Evolutionary conservation across 2,888 invertebrate species (phyloP).

Genomic region (Aproaerema taeniolella): DNA sequence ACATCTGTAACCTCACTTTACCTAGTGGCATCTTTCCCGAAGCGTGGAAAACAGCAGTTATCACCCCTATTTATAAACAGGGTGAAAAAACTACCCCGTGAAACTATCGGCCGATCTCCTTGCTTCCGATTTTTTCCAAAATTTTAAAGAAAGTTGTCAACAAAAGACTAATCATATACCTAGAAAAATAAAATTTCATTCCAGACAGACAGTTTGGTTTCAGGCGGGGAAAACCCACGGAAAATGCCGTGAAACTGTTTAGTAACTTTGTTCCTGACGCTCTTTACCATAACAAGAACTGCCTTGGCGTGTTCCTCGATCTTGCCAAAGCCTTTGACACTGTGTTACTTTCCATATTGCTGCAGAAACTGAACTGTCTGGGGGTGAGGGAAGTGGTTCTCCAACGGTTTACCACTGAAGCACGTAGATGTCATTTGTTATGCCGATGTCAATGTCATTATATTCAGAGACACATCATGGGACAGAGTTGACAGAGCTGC

Average conservation of each 20-base stretch:
- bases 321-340: constrained; percentile 1
- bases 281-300: background rate
- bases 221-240: background rate
- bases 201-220: background rate
- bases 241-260: background rate
- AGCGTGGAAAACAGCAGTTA: background rate
- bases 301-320: background rate
- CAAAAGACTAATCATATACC: background rate
- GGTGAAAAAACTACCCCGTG: background rate
- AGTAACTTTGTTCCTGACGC: background rate
- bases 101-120: constrained; percentile 4
- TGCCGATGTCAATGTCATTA: too few species aligned
- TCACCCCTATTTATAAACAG: background rate
- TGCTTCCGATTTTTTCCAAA: constrained; percentile 1
- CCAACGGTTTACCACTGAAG: constrained; percentile 1
- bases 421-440: too few species aligned
- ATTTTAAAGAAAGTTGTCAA: constrained; percentile 2
- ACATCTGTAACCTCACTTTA: constrained; percentile 1
- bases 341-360: background rate
- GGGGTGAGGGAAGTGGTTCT: background rate
- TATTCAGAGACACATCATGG: too few species aligned
- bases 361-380: background rate
- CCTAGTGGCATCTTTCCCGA: background rate
- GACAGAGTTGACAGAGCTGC: too few species aligned
- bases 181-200: background rate